Base-by-base conservation (phyloP, 2,888 invertebrate species). In the Julus scanicus region DNA sequence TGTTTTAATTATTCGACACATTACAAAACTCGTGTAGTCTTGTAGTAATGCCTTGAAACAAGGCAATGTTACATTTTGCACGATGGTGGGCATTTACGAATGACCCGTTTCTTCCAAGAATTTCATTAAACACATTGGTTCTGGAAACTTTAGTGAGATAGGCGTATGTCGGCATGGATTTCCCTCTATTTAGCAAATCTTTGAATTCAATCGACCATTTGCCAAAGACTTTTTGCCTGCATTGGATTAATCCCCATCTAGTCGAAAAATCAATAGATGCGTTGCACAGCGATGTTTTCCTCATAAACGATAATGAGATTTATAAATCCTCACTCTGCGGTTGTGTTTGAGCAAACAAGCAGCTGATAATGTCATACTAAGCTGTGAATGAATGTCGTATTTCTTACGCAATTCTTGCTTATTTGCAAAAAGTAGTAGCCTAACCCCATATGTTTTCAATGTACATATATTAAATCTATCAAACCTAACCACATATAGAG, bases 301-400 rank as follows among this genome's bases (percentile, higher is more conserved):
- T 84, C 48, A 84, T 84, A 84, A 84, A 84, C 48, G 84, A 84
- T 84, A 84, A 84, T 84, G 84, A 84, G 84, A 84, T 84, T 40
- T 48, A 84, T 84, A 84, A 84, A 84, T 84, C 84, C 84, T 84
- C 84, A 84, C 84, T 48, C 84, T 84, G 40, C 44, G 40, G 48
- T 84, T 48, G 40, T 40, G 84, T 84, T 84, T 48, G 48, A 48
- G 84, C 84, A 84, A 48, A 48, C 40, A 84, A n/a, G 84, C 48
- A 40, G 84, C 48, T 84, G 84, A 84, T 84, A 84, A 84, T 48
- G 84, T 84, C 84, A 84, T 40, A 84, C 48, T 40, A 84, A 84
- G 84, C 84, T 48, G 40, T 17, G 48, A 84, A 84, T 84, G 44
- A 84, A 84, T 84, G 84, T 84, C 84, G 48, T 84, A 84, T 84